Conservation (phyloP, 92 coral and sea anemone species). For the Metridium senile region DNA sequence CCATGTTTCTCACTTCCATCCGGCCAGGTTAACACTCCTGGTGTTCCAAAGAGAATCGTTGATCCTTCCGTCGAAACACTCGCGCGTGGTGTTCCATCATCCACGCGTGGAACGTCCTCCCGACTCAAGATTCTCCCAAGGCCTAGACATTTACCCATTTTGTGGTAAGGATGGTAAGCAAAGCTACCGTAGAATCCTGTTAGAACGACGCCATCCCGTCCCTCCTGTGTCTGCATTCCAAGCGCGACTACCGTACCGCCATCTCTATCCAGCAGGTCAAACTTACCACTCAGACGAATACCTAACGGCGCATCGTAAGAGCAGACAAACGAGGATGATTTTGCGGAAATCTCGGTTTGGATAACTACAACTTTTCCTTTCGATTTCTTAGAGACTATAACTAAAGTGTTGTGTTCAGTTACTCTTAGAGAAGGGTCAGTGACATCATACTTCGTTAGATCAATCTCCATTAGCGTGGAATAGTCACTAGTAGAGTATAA, state of each 20-base stretch:
- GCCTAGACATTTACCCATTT: conserved; percentile 54
- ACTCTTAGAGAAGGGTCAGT: conserved; percentile 53
- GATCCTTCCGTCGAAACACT: conserved; percentile 59
- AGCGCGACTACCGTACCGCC: conserved; percentile 66
- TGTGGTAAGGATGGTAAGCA: conserved; percentile 19
- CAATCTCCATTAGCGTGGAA: conserved; percentile 29
- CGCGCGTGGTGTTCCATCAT: conserved; percentile 79
- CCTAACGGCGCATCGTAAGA: conserved; percentile 11
- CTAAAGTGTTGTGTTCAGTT: conserved; percentile 61
- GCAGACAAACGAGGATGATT: conserved; percentile 9
- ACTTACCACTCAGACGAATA: conserved; percentile 41
- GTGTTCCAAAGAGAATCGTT: conserved; percentile 81
- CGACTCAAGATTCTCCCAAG: conserved; percentile 75
- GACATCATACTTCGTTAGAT: conserved; percentile 31
- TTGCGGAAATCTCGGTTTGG: conserved; percentile 31
- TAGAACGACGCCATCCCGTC: conserved; percentile 86
- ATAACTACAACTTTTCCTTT: conserved; percentile 45
- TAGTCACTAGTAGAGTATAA: conserved; percentile 50
- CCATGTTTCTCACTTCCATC: conserved; percentile 68
- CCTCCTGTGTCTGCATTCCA: conserved; percentile 73
- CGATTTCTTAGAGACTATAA: conserved; percentile 54
- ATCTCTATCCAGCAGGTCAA: conserved; percentile 53
- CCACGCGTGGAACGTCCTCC: conserved; percentile 68
- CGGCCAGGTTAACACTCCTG: conserved; percentile 86
- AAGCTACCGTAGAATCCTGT: conserved; percentile 63